phyloP scores from a whole-genome alignment of 2,888 invertebrate genomes.

The Scaptomyza tumidula region DNA sequence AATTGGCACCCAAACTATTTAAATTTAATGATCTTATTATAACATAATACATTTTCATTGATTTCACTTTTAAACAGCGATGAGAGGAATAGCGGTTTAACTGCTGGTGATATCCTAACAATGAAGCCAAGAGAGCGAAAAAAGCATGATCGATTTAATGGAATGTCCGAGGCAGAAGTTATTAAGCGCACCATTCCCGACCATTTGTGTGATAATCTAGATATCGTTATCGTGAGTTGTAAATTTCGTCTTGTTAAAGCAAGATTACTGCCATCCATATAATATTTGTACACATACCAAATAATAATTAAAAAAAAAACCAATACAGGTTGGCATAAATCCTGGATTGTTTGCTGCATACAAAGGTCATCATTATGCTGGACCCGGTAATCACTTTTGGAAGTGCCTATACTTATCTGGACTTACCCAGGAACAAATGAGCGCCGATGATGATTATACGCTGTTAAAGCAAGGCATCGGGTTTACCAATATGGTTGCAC shows the following conservation, averaged over 20 bases:
- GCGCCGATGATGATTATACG: constrained; percentile 97
- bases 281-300: neutral
- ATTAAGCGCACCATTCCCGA: constrained; percentile 96
- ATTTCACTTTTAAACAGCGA: constrained; percentile 10
- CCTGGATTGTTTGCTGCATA: constrained; percentile 98
- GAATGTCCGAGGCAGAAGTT: constrained; percentile 98
- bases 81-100: constrained; percentile 9
- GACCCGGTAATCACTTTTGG: constrained; percentile 99
- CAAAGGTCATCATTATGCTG: constrained; percentile 99
- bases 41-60: neutral
- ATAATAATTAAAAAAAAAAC: neutral
- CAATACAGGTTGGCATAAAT: constrained; percentile 97
- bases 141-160: constrained; percentile 97
- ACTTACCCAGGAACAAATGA: constrained; percentile 97
- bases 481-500: constrained; percentile 98
- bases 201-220: constrained; percentile 96
- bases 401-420: constrained; percentile 98
- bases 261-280: neutral
- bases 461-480: constrained; percentile 97
- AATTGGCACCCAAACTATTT: too few relatives aligned
- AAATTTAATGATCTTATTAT: neutral
- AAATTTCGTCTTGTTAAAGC: constrained; percentile 83
- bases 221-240: constrained; percentile 98
- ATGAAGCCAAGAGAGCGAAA: constrained; percentile 90
- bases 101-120: constrained; percentile 27